Percentiles rank a stretch among this genome's conserved stretches.
phyloP scores from a whole-genome alignment of 2,888 invertebrate species.

The Philopedon plagiatum region DNA sequence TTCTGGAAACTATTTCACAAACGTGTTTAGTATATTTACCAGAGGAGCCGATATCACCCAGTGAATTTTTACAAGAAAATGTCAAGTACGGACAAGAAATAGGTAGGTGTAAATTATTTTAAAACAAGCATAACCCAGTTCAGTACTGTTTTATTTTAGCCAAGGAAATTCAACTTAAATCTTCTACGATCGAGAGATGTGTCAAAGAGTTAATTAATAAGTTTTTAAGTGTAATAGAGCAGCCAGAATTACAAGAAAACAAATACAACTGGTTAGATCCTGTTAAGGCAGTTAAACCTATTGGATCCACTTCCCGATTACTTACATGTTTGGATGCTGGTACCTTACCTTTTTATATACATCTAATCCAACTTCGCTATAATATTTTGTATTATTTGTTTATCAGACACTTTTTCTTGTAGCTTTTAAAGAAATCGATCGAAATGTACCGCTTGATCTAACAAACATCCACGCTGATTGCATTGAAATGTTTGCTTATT shows the following conservation, averaged over 20 bases:
- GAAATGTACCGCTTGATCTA: slow-evolving; percentile 74
- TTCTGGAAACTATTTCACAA: slow-evolving; percentile 75
- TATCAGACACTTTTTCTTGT: slow-evolving; percentile 36
- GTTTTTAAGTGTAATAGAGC: slow-evolving; percentile 77
- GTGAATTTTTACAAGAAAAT: slow-evolving; percentile 76
- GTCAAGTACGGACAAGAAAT: slow-evolving; percentile 71
- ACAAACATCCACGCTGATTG: slow-evolving; percentile 78
- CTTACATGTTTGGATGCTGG: slow-evolving; percentile 73
- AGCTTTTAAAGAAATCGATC: slow-evolving; percentile 79
- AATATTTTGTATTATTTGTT: too few species aligned
- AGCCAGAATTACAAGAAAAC: slow-evolving; percentile 72
- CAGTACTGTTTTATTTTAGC: slow-evolving; percentile 58
- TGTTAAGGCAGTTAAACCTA: slow-evolving; percentile 74
- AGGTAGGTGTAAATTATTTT: slow-evolving; percentile 64
- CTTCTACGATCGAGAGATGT: slow-evolving; percentile 80
- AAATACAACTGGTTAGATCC: slow-evolving; percentile 78
- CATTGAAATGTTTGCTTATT: slow-evolving; percentile 85
- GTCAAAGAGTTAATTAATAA: slow-evolving; percentile 84
- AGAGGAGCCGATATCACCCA: slow-evolving; percentile 74
- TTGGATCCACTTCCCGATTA: slow-evolving; percentile 74
- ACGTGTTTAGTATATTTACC: slow-evolving; percentile 77
- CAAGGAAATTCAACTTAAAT: slow-evolving; percentile 73
- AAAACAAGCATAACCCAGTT: not conserved
- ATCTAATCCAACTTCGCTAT: too few species aligned
- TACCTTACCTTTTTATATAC: too few species aligned